Conservation (phyloP, 2,888 invertebrate genomes). For the Scaeva pyrastri region DNA sequence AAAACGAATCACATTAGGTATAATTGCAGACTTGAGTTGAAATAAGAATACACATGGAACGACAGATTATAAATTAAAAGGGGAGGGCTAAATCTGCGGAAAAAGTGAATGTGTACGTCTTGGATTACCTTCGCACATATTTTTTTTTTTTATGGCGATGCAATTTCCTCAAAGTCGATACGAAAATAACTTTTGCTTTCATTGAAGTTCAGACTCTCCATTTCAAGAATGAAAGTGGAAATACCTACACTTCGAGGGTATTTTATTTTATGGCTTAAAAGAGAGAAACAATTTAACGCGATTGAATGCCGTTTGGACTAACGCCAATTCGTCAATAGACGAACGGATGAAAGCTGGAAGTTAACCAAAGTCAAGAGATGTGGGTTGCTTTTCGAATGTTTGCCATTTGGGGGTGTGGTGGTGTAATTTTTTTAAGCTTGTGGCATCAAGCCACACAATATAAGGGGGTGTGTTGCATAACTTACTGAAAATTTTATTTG, state of each 20-base stretch:
- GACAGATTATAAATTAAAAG: conserved; percentile 12
- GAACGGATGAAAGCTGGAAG: conserved; percentile 38
- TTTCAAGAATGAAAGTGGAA: conserved; percentile 61
- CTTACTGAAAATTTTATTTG: neutral
- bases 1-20: conserved; percentile 25
- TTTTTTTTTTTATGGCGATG: neutral
- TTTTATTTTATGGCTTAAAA: conserved; percentile 1
- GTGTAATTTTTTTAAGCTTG: neutral
- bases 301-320: conserved; percentile 26
- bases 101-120: conserved; percentile 31
- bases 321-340: conserved; percentile 41
- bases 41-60: conserved; percentile 17
- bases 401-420: conserved; percentile 42
- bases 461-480: neutral
- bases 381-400: conserved; percentile 6
- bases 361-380: neutral
- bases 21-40: conserved; percentile 16
- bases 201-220: conserved; percentile 31
- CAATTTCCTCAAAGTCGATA: conserved; percentile 18
- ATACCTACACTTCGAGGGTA: neutral
- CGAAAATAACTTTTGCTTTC: conserved; percentile 47
- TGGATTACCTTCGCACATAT: conserved; percentile 26
- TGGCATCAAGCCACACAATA: conserved; percentile 4
- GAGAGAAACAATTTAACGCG: conserved; percentile 12
- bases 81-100: conserved; percentile 20